Evolutionary conservation across 2,888 invertebrate genomes (phyloP), one percentile per base, ranked within the genome.

Genomic region (Mycalesis mineus): DNA sequence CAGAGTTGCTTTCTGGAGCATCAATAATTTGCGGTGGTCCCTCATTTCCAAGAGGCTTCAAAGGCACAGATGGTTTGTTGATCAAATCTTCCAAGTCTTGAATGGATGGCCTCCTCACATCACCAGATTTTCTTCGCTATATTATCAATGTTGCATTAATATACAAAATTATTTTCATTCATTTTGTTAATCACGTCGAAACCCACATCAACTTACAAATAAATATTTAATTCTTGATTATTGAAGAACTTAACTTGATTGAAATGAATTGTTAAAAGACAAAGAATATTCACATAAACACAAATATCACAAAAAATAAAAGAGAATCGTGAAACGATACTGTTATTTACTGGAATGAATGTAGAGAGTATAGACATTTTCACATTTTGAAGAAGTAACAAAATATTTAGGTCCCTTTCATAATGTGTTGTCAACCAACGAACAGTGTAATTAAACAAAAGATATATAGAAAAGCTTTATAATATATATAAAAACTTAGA

Each of bases 1-100:
- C 97, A 45, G 98, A 96, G 87, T 98, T 98, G 77, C 96, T 98
- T 80, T 97, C 97, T 82, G 97, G 96, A 44, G 96, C 95, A 83
- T 97, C 97, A 67, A 97, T 94, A 80, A 98, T 98, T 67, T 93
- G 92, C 40, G 98, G 97, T 66, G 97, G 96, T 61, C 96, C 97
- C 65, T 93, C 93, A 75, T 93, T 92, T 65, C 97, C 97, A 55
- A 93, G 82, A 65, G 95, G 92, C 78, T 93, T 94, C 66, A 98
- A 90, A 48, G 98, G 97, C 55, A 97, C 96, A 51, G 96, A 97
- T 44, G 96, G 95, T 80, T 96, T 96, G 80, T 97, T 96, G 82
- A 97, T 95, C 69, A 94, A 92, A 80, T 97, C 97, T 86, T 97
- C 97, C 74, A 97, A 91, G 81, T 97, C 97, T 75, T 96, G 95